Percentiles rank a stretch among this genome's conserved stretches.
Conservation (phyloP, 2,797 vertebrate genomes). For the Chiroxiphia lanceolata region DNA sequence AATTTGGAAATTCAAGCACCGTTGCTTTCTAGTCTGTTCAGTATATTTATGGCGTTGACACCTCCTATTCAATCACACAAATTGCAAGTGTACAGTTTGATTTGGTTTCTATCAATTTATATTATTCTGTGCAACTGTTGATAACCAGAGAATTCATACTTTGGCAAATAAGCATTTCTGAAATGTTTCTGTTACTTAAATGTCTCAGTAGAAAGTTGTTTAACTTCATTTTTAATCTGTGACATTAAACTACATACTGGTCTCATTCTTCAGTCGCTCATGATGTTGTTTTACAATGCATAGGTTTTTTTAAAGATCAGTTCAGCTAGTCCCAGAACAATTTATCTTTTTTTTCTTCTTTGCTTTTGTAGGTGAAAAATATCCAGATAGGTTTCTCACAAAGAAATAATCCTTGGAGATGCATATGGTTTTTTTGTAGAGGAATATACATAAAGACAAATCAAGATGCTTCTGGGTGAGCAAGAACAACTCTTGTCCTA, state of each 20-base stretch:
- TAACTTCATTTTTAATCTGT: background rate
- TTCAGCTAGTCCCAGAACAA: background rate
- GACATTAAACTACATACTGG: background rate
- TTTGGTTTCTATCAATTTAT: background rate
- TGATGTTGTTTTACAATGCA: rapidly evolving
- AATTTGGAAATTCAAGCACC: background rate
- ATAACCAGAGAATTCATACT: background rate
- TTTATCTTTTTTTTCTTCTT: background rate
- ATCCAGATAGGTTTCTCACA: background rate
- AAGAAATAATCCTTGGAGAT: background rate
- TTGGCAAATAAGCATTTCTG: background rate
- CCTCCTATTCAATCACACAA: rapidly evolving
- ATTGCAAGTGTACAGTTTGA: rapidly evolving
- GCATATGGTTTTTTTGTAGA: background rate
- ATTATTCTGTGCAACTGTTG: rapidly evolving
- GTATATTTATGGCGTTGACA: rapidly evolving
- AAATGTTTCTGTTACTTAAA: background rate
- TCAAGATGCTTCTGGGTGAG: slow-evolving; percentile 41
- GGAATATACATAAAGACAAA: background rate
- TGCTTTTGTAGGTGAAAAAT: slow-evolving; percentile 46
- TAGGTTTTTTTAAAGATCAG: background rate
- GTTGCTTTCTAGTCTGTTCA: rapidly evolving
- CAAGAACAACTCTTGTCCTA: slow-evolving; percentile 72
- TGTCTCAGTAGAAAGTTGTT: background rate
- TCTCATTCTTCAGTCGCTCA: background rate